A percentile compares a stretch with the other conserved stretches of the same genome.
Evolutionary conservation across 2,888 invertebrate species (phyloP).

Genomic region (Brachyptera putata): DNA sequence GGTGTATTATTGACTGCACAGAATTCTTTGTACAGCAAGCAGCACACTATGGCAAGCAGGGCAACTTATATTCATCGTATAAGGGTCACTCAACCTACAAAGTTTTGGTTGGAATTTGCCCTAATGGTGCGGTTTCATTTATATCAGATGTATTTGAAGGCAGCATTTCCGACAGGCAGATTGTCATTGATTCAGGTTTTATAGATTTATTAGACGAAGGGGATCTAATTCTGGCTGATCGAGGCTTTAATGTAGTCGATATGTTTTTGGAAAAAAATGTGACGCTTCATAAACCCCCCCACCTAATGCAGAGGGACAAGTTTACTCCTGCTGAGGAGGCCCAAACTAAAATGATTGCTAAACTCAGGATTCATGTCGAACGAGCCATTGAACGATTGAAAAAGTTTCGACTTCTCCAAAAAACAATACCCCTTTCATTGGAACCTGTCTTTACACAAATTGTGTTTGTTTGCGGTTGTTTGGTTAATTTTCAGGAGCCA

Average conservation of each 20-base stretch:
- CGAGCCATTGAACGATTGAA: neutral
- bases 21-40: constrained; percentile 11
- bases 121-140: neutral
- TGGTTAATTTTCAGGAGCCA: constrained; percentile 1
- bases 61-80: constrained; percentile 3
- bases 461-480: neutral
- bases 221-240: neutral
- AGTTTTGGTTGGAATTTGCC: neutral
- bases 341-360: neutral
- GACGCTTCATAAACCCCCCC: neutral
- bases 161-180: constrained; percentile 1
- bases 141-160: constrained; percentile 7
- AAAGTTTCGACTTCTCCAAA: neutral
- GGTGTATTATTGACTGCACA: constrained; percentile 10
- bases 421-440: neutral
- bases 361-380: neutral
- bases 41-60: neutral
- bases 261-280: neutral
- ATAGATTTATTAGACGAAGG: neutral
- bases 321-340: neutral
- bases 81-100: neutral
- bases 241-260: constrained; percentile 5
- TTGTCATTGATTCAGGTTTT: constrained; percentile 2
- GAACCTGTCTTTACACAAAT: neutral
- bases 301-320: neutral